Percentiles rank a stretch among this genome's conserved stretches.
Evolutionary conservation across 2,888 invertebrate genomes (phyloP).

Genomic region (Eupithecia tripunctaria): DNA sequence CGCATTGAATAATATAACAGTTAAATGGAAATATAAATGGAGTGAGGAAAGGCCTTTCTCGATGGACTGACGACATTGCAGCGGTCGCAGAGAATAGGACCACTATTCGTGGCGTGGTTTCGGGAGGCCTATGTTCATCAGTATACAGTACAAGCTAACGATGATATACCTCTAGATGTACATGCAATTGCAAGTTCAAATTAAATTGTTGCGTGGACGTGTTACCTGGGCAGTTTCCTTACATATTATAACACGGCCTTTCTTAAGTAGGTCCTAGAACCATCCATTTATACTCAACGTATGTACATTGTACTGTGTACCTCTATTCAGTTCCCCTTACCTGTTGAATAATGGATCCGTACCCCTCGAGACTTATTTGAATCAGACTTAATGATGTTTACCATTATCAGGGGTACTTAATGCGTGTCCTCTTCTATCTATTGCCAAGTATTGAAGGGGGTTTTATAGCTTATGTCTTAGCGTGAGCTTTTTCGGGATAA

Average conservation of each 20-base stretch:
- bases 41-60: too few relatives aligned
- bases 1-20: too few relatives aligned
- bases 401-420: slow-evolving; percentile 43
- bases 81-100: too few relatives aligned
- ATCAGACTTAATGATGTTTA: slow-evolving; percentile 60
- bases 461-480: neutral
- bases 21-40: too few relatives aligned
- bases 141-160: too few relatives aligned
- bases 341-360: slow-evolving; percentile 70
- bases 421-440: slow-evolving; percentile 42
- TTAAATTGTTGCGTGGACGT: neutral
- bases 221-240: neutral
- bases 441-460: slow-evolving; percentile 13
- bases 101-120: too few relatives aligned
- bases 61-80: too few relatives aligned
- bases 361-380: slow-evolving; percentile 54
- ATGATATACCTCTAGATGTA: too few relatives aligned
- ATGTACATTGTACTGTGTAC: slow-evolving; percentile 8
- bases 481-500: neutral
- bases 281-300: neutral
- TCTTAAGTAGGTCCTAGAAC: neutral
- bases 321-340: slow-evolving; percentile 50
- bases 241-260: neutral
- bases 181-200: too few relatives aligned
- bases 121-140: too few relatives aligned